A percentile compares a stretch with the other conserved stretches of the same genome.
phyloP scores from a whole-genome alignment of 2,113 vertebrate genomes.

The Phoxinus phoxinus region DNA sequence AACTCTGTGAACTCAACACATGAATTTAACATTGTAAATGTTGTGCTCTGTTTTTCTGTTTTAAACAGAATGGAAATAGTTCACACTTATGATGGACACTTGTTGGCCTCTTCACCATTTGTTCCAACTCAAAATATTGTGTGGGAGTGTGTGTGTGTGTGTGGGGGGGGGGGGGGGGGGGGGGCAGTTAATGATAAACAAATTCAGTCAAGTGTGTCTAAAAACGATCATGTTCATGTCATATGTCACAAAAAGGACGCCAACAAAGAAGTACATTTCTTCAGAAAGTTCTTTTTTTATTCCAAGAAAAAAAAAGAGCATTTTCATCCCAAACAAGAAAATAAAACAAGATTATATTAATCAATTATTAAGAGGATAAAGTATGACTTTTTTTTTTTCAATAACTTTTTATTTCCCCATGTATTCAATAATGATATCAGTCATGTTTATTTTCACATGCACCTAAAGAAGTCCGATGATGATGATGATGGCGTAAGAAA shows the following conservation, averaged over 20 bases:
- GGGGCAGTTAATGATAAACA: not conserved
- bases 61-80: too few relatives aligned
- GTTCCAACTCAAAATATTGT: too few relatives aligned
- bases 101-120: too few relatives aligned
- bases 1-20: too few relatives aligned
- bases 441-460: slow-evolving; percentile 77
- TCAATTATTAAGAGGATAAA: slow-evolving; percentile 81
- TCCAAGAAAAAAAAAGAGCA: slow-evolving; percentile 77
- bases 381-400: slow-evolving; percentile 75
- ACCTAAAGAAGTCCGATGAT: slow-evolving; percentile 76
- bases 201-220: not conserved
- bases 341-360: slow-evolving; percentile 84
- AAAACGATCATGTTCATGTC: too few relatives aligned
- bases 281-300: slow-evolving; percentile 81
- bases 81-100: too few relatives aligned
- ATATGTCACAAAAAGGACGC: slow-evolving; percentile 30
- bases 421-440: slow-evolving; percentile 76
- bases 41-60: too few relatives aligned
- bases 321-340: slow-evolving; percentile 84
- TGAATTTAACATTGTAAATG: too few relatives aligned
- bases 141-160: too few relatives aligned
- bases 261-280: slow-evolving; percentile 54
- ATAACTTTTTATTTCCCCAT: slow-evolving; percentile 65
- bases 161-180: too few relatives aligned
- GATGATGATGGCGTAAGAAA: slow-evolving; percentile 47